Conservation (phyloP, 1,140 invertebrate genomes). For the Drosophila athabasca region DNA sequence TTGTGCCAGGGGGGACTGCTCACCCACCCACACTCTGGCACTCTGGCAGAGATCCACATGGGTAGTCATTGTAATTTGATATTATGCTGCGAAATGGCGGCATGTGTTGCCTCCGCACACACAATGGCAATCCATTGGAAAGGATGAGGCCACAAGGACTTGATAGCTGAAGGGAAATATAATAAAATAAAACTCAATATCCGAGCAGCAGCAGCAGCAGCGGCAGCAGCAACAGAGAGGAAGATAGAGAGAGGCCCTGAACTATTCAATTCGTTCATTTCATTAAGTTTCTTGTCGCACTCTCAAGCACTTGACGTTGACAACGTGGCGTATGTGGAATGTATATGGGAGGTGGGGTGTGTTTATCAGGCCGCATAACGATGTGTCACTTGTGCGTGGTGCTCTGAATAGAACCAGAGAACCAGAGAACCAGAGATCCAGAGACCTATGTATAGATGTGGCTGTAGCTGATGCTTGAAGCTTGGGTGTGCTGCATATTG, state of each 20-base stretch:
- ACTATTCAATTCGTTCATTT: slow-evolving; percentile 82
- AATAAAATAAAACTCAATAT: slow-evolving; percentile 78
- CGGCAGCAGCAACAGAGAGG: neutral
- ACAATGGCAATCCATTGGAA: slow-evolving; percentile 44
- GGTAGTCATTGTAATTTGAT: slow-evolving; percentile 75
- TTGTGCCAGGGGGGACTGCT: slow-evolving; percentile 35
- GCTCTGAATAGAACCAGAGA: slow-evolving; percentile 33
- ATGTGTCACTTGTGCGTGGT: slow-evolving; percentile 67
- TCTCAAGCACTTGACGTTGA: slow-evolving; percentile 59
- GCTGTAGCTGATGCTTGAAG: neutral
- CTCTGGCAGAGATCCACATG: slow-evolving; percentile 29
- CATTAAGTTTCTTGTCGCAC: slow-evolving; percentile 73
- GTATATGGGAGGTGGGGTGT: slow-evolving; percentile 36
- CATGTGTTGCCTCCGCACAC: slow-evolving; percentile 66
- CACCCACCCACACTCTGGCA: slow-evolving; percentile 7
- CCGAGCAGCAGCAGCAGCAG: slow-evolving; percentile 4
- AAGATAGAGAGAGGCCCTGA: slow-evolving; percentile 23
- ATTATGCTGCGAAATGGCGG: slow-evolving; percentile 71
- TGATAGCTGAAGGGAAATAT: slow-evolving; percentile 44
- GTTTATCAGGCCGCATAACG: slow-evolving; percentile 74
- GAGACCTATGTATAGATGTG: neutral
- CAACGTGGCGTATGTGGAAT: slow-evolving; percentile 72
- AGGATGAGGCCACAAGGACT: slow-evolving; percentile 2
- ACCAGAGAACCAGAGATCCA: slow-evolving; percentile 9
- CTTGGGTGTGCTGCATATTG: slow-evolving; percentile 57